Percentiles rank a stretch among this genome's conserved stretches.
Conservation (phyloP, 2,113 vertebrate genomes). For the Todiramphus chloris region DNA sequence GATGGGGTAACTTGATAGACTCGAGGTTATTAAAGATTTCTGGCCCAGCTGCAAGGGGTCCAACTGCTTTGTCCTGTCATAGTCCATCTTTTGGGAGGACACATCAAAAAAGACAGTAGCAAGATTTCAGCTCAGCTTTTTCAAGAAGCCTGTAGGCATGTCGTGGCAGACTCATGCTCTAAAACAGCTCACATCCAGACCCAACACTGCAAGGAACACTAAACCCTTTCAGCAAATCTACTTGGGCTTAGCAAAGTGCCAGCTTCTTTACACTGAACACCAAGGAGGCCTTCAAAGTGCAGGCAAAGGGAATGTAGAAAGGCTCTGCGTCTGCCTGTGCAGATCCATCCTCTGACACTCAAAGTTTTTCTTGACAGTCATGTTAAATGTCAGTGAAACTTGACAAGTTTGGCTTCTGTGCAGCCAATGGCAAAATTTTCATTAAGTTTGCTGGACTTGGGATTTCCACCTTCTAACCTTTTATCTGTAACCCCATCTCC, state of each 20-base stretch:
- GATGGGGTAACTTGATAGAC: neutral
- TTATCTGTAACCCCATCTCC: neutral
- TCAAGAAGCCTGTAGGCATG: neutral
- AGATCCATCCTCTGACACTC: neutral
- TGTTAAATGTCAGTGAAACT: neutral
- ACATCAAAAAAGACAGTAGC: neutral
- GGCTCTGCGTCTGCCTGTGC: neutral
- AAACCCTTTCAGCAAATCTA: neutral
- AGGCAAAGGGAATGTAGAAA: neutral
- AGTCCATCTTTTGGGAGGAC: neutral
- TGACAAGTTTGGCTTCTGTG: neutral
- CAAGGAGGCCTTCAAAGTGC: neutral
- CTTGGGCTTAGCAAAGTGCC: neutral
- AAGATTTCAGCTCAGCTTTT: neutral
- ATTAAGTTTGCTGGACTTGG: neutral
- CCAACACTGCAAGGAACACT: accelerated
- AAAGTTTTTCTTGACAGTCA: neutral
- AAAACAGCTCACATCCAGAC: accelerated
- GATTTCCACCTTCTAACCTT: neutral
- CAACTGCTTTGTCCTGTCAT: neutral
- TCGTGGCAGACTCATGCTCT: accelerated
- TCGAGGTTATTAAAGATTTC: neutral
- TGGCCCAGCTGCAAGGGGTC: neutral
- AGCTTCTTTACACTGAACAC: neutral
- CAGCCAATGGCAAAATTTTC: neutral